phyloP scores from a whole-genome alignment of 1,140 invertebrate species.

The Tetraneura akinire region DNA sequence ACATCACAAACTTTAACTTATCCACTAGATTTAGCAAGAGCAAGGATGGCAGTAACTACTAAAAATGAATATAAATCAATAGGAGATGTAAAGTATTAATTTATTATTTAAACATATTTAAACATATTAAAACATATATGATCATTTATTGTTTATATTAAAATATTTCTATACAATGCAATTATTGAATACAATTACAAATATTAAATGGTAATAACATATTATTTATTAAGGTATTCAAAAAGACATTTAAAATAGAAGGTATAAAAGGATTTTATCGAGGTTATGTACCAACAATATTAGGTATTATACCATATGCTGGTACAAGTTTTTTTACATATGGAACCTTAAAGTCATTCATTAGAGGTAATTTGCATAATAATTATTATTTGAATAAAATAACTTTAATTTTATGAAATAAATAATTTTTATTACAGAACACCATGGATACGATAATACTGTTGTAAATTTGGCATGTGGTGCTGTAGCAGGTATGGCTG shows the following conservation, averaged over 20 bases:
- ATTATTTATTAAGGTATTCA: conserved; percentile 70
- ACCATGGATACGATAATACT: conserved; percentile 62
- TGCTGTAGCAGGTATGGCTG: conserved; percentile 86
- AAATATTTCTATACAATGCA: too few relatives aligned
- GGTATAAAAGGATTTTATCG: conserved; percentile 79
- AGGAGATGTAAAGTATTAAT: conserved; percentile 58
- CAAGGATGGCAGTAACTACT: conserved; percentile 94
- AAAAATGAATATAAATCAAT: conserved; percentile 70
- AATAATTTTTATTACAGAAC: conserved; percentile 51
- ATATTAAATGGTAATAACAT: not conserved
- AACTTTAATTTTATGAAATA: not conserved
- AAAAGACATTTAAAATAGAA: conserved; percentile 77
- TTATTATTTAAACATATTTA: not conserved
- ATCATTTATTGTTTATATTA: too few relatives aligned
- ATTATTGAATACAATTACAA: too few relatives aligned
- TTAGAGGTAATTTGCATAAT: conserved; percentile 67
- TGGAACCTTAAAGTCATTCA: conserved; percentile 84
- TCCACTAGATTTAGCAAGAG: conserved; percentile 92
- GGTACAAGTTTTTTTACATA: conserved; percentile 97
- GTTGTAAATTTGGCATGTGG: conserved; percentile 77
- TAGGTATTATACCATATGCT: conserved; percentile 96
- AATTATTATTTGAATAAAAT: not conserved
- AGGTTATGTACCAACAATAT: conserved; percentile 86
- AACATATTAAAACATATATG: too few relatives aligned
- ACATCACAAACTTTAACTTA: conserved; percentile 93